A percentile compares a stretch with the other conserved stretches of the same genome.
These are phyloP conservation scores for Sebastes hopkinsi DNA, from an alignment of 2,797 vertebrate species.

Conservation along the genomic window DNA sequence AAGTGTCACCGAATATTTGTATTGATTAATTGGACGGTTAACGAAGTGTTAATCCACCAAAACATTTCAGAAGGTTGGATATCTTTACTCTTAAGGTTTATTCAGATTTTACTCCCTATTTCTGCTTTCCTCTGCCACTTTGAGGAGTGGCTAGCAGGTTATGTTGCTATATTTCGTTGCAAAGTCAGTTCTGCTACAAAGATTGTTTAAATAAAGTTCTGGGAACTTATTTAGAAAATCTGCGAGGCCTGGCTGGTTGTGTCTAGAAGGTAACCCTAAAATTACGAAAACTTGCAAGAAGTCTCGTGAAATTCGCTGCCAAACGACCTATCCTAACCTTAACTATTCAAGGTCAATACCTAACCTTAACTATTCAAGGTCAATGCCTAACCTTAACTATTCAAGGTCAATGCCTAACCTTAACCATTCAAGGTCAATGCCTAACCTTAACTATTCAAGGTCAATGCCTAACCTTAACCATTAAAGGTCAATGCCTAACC, in stretches of 20 bases:
- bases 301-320: too few relatives aligned
- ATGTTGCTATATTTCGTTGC: background rate
- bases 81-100: background rate
- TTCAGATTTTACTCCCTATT: background rate
- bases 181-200: background rate
- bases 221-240: background rate
- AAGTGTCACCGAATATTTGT: constrained; percentile 42
- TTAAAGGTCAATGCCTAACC: too few relatives aligned
- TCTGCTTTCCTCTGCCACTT: background rate
- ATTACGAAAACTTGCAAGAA: too few relatives aligned
- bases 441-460: too few relatives aligned
- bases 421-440: too few relatives aligned
- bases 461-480: too few relatives aligned
- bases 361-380: too few relatives aligned
- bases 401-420: too few relatives aligned
- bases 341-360: too few relatives aligned
- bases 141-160: background rate
- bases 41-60: background rate
- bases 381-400: too few relatives aligned
- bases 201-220: background rate
- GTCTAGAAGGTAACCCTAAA: too few relatives aligned
- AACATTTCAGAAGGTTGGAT: background rate
- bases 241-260: background rate
- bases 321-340: too few relatives aligned
- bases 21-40: background rate